Conservation (phyloP, 2,113 vertebrate species). For the Chamaetylas fuelleborni region DNA sequence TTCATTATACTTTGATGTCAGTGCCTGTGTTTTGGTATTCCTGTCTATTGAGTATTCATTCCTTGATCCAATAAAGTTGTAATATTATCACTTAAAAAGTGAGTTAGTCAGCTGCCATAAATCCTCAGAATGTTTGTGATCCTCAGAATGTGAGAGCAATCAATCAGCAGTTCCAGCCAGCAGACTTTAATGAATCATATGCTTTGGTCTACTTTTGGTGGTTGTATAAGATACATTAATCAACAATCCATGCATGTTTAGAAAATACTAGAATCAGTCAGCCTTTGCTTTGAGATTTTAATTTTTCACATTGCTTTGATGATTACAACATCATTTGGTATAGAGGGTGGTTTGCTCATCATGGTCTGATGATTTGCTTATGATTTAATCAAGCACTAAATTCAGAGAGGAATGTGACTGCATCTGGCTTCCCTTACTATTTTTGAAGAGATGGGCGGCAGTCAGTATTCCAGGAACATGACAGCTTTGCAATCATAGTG, state of each 20-base stretch:
- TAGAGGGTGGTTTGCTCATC: background rate
- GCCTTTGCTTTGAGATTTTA: background rate
- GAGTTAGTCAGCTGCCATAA: background rate
- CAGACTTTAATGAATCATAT: background rate
- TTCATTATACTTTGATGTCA: background rate
- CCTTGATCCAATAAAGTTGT: background rate
- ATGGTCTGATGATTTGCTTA: constrained; percentile 6
- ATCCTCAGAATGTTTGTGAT: background rate
- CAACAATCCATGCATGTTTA: background rate
- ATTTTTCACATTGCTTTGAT: background rate
- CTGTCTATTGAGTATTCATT: background rate
- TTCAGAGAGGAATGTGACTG: constrained; percentile 1
- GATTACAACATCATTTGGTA: background rate
- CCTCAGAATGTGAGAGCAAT: background rate
- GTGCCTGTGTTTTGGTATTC: background rate
- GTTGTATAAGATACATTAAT: background rate
- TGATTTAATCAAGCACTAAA: constrained; percentile 11
- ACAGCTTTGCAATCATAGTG: background rate
- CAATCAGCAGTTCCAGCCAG: background rate
- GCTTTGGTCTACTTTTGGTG: background rate
- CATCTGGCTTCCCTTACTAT: constrained; percentile 7
- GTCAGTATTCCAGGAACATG: background rate
- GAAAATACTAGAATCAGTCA: background rate
- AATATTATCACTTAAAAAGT: background rate
- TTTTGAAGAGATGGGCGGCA: background rate